phyloP scores from a whole-genome alignment of 2,888 invertebrate species.

The Phyllotreta cruciferae region DNA sequence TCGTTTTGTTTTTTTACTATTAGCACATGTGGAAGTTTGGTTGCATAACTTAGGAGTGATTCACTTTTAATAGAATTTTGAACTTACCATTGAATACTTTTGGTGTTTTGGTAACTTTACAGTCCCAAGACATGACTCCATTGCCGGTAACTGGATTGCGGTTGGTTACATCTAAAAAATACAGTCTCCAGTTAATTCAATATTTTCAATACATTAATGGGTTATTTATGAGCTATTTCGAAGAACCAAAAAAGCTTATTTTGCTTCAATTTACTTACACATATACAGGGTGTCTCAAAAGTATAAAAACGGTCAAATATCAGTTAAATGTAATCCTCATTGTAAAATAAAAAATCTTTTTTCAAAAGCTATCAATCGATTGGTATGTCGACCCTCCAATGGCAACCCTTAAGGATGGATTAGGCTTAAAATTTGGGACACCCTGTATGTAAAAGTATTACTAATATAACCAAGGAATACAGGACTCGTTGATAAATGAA shows the following conservation, averaged over 20 bases:
- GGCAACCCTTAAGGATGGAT: no score
- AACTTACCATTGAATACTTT: slow-evolving; percentile 54
- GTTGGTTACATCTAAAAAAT: slow-evolving; percentile 55
- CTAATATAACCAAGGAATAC: background rate
- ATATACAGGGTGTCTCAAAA: no score
- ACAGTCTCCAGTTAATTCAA: background rate
- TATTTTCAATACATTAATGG: background rate
- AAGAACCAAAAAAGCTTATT: background rate
- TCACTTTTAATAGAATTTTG: background rate
- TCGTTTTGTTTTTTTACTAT: background rate
- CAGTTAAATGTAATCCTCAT: no score
- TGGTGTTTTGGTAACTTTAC: slow-evolving; percentile 50
- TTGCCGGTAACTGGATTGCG: slow-evolving; percentile 60
- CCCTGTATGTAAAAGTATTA: background rate
- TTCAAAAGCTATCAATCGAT: no score
- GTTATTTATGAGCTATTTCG: no score
- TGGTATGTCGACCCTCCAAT: no score
- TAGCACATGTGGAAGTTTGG: background rate
- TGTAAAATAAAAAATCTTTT: no score
- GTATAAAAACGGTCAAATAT: no score
- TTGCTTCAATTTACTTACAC: no score
- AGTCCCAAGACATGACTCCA: slow-evolving; percentile 58
- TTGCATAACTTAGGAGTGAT: background rate
- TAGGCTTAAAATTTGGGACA: no score
- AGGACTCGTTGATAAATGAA: no score